Conservation (phyloP, 2,113 vertebrate genomes). For the Carlito syrichta region DNA sequence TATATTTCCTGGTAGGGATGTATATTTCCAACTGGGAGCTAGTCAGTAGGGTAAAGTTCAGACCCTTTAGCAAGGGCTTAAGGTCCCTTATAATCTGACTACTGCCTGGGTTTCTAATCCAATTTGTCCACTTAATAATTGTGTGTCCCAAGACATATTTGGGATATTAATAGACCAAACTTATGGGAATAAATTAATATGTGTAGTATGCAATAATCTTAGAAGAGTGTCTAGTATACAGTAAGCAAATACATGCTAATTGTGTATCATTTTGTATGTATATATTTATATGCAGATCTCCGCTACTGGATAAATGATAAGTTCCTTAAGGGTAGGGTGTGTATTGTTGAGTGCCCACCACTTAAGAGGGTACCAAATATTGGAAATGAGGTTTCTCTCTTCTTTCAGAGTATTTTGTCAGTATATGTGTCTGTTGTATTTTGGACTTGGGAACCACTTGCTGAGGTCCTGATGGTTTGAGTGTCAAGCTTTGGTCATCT, state of each 20-base stretch:
- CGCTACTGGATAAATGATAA: neutral
- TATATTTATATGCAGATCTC: neutral
- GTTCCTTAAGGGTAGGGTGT: neutral
- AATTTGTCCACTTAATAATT: neutral
- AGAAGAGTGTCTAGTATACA: neutral
- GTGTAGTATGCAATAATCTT: neutral
- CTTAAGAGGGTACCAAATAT: neutral
- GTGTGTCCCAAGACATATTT: neutral
- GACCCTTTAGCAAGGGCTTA: neutral
- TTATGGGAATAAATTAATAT: constrained; percentile 1
- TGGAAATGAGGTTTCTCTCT: neutral
- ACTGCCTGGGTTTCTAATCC: neutral
- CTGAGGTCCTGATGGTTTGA: neutral
- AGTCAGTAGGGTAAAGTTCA: neutral
- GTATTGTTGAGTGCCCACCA: neutral
- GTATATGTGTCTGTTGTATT: neutral
- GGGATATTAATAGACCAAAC: constrained; percentile 3
- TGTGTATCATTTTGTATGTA: neutral
- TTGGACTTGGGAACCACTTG: neutral
- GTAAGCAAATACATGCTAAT: neutral
- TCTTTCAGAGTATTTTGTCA: neutral
- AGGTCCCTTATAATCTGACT: neutral
- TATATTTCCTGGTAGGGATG: neutral
- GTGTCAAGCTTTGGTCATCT: neutral
- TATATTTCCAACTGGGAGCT: neutral